phyloP scores from a whole-genome alignment of 2,113 vertebrate species.

The Erythrolamprus reginae region DNA sequence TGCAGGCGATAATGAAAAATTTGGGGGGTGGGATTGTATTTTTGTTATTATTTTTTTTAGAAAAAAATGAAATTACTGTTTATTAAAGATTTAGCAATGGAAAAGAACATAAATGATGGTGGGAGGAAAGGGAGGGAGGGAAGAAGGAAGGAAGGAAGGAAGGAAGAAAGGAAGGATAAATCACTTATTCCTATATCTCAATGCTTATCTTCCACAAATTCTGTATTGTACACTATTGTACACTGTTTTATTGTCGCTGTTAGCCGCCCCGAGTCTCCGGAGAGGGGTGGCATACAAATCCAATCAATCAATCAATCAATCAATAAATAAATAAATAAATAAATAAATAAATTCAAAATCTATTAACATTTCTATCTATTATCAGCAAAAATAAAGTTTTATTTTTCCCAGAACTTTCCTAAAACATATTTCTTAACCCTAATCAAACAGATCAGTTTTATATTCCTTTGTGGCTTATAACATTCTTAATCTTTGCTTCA shows the following conservation, averaged over 20 bases:
- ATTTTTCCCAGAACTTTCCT: neutral
- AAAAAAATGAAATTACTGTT: neutral
- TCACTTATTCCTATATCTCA: neutral
- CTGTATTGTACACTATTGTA: no score
- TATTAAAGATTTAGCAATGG: neutral
- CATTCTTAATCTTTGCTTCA: neutral
- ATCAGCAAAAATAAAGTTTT: neutral
- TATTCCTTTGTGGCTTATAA: neutral
- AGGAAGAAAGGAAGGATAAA: neutral
- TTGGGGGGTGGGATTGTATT: neutral
- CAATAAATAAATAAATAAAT: no score
- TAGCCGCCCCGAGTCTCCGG: no score
- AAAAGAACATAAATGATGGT: neutral
- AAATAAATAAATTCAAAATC: no score
- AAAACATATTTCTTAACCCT: neutral
- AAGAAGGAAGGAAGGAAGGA: no score
- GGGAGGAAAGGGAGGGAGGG: no score
- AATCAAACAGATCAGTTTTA: neutral
- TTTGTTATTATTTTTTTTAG: neutral
- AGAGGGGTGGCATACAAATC: no score
- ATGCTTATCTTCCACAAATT: neutral
- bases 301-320: no score
- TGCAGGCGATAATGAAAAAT: neutral
- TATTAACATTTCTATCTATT: neutral
- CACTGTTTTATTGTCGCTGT: no score